Conservation (phyloP, 1,140 invertebrate genomes). For the Leptinotarsa lineolata region DNA sequence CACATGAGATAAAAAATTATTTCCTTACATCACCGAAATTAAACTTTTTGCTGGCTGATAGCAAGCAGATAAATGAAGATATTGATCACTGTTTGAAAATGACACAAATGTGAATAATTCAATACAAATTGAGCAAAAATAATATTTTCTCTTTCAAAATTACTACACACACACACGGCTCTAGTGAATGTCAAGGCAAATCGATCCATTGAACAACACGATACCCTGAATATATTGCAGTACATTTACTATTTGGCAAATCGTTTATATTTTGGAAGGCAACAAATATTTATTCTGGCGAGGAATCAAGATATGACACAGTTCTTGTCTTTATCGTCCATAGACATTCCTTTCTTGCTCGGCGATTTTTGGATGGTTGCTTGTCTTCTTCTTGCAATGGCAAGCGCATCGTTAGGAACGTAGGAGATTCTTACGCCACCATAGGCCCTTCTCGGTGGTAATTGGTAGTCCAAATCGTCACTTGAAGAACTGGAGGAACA, state of each 20-base stretch:
- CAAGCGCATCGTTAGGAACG: slow-evolving; percentile 85
- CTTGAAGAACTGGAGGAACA: slow-evolving; percentile 84
- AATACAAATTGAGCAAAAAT: too few species aligned
- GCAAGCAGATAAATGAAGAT: too few species aligned
- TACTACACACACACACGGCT: neutral
- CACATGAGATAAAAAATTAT: too few species aligned
- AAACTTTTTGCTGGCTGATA: too few species aligned
- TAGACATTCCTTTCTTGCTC: slow-evolving; percentile 49
- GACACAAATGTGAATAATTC: too few species aligned
- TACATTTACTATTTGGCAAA: slow-evolving; percentile 42
- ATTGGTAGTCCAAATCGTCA: slow-evolving; percentile 81
- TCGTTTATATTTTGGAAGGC: slow-evolving; percentile 42
- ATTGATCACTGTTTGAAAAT: too few species aligned
- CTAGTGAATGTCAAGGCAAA: slow-evolving; percentile 7
- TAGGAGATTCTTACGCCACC: slow-evolving; percentile 86
- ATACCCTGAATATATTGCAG: slow-evolving; percentile 40
- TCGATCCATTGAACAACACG: slow-evolving; percentile 18
- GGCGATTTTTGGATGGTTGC: slow-evolving; percentile 53
- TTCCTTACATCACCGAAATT: too few species aligned
- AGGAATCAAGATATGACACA: slow-evolving; percentile 71
- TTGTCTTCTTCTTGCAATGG: slow-evolving; percentile 72
- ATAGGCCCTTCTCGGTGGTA: slow-evolving; percentile 78
- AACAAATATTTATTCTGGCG: slow-evolving; percentile 25
- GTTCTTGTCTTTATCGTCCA: slow-evolving; percentile 65
- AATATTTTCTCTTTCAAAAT: too few species aligned